phyloP scores from a whole-genome alignment of 2,888 invertebrate genomes.

The Latrodectus elegans region DNA sequence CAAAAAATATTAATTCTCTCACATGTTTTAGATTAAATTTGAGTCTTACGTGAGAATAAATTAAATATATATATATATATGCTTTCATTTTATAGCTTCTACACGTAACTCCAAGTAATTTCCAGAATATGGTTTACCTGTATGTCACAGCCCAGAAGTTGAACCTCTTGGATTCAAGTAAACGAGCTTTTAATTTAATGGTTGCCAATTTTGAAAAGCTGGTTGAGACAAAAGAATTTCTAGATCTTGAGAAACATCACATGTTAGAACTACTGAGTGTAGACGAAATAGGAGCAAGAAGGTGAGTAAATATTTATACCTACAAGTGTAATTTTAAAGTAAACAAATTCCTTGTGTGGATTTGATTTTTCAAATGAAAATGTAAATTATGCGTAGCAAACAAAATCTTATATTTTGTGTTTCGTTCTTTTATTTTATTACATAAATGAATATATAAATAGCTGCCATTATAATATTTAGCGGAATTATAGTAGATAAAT shows the following conservation, averaged over 20 bases:
- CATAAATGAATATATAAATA: too few relatives aligned
- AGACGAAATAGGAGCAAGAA: conserved; percentile 53
- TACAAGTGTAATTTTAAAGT: not conserved
- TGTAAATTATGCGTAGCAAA: not conserved
- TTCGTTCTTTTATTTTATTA: too few relatives aligned
- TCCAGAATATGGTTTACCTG: conserved; percentile 56
- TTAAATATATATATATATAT: too few relatives aligned
- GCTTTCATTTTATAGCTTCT: conserved; percentile 18
- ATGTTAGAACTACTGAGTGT: conserved; percentile 36
- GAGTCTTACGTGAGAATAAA: too few relatives aligned
- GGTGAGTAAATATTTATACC: conserved; percentile 20
- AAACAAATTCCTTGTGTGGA: not conserved
- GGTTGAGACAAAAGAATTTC: conserved; percentile 35
- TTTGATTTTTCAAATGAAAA: not conserved
- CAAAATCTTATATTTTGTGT: too few relatives aligned
- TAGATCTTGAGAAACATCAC: conserved; percentile 45
- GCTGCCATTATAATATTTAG: too few relatives aligned
- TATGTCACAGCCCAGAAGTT: conserved; percentile 45
- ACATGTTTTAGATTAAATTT: too few relatives aligned
- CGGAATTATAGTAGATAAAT: too few relatives aligned
- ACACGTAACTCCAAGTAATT: conserved; percentile 7
- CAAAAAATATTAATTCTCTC: too few relatives aligned
- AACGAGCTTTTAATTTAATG: conserved; percentile 40
- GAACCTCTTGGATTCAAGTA: conserved; percentile 9
- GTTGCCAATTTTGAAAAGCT: conserved; percentile 43